phyloP scores from a whole-genome alignment of 2,797 vertebrate species.

The Nannoperca australis region DNA sequence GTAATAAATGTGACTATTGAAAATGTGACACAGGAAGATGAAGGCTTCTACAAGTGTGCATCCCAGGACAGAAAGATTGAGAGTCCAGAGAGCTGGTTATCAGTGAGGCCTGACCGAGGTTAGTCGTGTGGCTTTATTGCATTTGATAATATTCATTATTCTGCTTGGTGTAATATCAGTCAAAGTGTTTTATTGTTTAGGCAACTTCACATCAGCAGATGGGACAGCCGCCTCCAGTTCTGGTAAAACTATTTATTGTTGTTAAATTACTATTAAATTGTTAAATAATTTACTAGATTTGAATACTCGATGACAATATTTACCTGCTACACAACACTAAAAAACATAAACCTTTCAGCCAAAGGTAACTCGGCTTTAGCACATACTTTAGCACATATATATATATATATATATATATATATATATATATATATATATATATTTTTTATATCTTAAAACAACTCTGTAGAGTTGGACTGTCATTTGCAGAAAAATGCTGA shows the following conservation, averaged over 20 bases:
- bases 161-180: neutral
- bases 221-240: conserved; percentile 7
- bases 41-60: conserved; percentile 78
- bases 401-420: neutral
- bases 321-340: too few relatives aligned
- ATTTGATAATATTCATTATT: neutral
- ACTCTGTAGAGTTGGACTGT: too few relatives aligned
- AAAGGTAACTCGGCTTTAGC: too few relatives aligned
- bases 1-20: conserved; percentile 52
- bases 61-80: conserved; percentile 47
- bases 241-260: conserved; percentile 39
- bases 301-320: neutral
- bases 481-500: too few relatives aligned
- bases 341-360: too few relatives aligned
- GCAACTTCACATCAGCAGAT: conserved; percentile 38
- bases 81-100: conserved; percentile 77
- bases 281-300: neutral
- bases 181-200: conserved; percentile 45
- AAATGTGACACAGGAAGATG: conserved; percentile 65
- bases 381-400: neutral
- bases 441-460: neutral
- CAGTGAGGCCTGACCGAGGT: conserved; percentile 62
- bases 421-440: neutral
- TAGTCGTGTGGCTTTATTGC: neutral
- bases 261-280: too few relatives aligned